These are phyloP conservation scores for Hucho hucho DNA, from an alignment of 2,113 vertebrate genomes.

Conservation along the genomic window DNA sequence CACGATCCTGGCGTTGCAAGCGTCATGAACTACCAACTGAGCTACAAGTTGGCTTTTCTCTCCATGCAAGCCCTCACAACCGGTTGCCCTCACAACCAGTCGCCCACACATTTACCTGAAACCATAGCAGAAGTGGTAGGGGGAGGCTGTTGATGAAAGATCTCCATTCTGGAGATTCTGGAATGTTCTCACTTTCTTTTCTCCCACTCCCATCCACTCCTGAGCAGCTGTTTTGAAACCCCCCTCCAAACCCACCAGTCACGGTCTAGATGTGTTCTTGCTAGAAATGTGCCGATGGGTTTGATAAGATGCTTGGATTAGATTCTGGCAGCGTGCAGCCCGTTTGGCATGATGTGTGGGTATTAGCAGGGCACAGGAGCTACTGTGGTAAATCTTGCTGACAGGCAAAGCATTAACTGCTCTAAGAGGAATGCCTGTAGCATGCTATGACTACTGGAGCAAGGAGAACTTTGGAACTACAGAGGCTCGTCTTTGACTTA, in stretches of 20 bases:
- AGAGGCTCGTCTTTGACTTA: not conserved
- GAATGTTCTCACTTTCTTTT: constrained; percentile 28
- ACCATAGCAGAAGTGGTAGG: constrained; percentile 18
- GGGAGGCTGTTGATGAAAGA: constrained; percentile 28
- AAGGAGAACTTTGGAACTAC: constrained; percentile 5
- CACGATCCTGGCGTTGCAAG: too few relatives aligned
- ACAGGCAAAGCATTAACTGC: constrained; percentile 47
- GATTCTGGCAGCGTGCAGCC: constrained; percentile 47
- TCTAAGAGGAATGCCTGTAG: constrained; percentile 45
- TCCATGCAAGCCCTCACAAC: constrained; percentile 30
- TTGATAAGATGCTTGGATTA: constrained; percentile 68
- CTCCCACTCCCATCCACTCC: not conserved
- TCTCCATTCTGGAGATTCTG: constrained; percentile 49
- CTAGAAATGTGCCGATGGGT: constrained; percentile 63
- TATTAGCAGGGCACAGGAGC: constrained; percentile 55
- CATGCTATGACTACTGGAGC: constrained; percentile 54
- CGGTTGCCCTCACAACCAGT: constrained; percentile 37
- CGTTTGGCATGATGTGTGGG: constrained; percentile 47
- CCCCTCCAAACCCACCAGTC: constrained; percentile 35
- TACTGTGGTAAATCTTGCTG: constrained; percentile 44
- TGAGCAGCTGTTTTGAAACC: constrained; percentile 56
- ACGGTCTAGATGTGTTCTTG: constrained; percentile 57
- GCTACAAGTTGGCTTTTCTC: too few relatives aligned
- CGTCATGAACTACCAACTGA: too few relatives aligned
- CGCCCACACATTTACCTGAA: constrained; percentile 53